phyloP scores from a whole-genome alignment of 2,888 invertebrate species.

The Tortrix viridana region DNA sequence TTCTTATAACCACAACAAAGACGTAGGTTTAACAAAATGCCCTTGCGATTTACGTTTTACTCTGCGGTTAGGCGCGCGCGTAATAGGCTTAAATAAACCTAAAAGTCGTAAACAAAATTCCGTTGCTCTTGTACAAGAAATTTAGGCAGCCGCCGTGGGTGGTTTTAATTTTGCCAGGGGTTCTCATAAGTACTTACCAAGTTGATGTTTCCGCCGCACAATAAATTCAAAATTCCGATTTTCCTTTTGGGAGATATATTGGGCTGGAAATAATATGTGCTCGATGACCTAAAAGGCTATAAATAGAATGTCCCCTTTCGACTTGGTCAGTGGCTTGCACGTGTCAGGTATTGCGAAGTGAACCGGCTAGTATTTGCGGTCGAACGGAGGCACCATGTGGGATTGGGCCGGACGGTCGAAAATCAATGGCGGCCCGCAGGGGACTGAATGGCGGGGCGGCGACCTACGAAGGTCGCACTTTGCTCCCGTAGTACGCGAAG shows the following conservation, averaged over 20 bases:
- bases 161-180: constrained; percentile 8
- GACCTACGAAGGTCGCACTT: constrained; percentile 77
- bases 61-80: constrained; percentile 19
- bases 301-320: constrained; percentile 4
- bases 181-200: constrained; percentile 13
- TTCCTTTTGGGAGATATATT: constrained; percentile 1
- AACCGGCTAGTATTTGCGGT: constrained; percentile 61
- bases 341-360: constrained; percentile 55
- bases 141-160: constrained; percentile 6
- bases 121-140: constrained; percentile 4
- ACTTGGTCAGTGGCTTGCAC: constrained; percentile 31
- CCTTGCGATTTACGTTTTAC: constrained; percentile 3
- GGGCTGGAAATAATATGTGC: constrained; percentile 8
- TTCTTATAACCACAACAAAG: constrained; percentile 18
- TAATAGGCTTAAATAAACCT: constrained; percentile 24
- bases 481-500: constrained; percentile 72
- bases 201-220: neutral
- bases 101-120: constrained; percentile 13
- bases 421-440: constrained; percentile 72
- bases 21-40: constrained; percentile 11
- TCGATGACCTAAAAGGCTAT: constrained; percentile 25
- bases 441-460: constrained; percentile 74
- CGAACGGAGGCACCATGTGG: constrained; percentile 61
- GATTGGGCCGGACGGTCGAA: constrained; percentile 56
- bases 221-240: neutral